Base-by-base conservation (phyloP, 64 coral and sea anemone genomes). In the Acropora tenuis region DNA sequence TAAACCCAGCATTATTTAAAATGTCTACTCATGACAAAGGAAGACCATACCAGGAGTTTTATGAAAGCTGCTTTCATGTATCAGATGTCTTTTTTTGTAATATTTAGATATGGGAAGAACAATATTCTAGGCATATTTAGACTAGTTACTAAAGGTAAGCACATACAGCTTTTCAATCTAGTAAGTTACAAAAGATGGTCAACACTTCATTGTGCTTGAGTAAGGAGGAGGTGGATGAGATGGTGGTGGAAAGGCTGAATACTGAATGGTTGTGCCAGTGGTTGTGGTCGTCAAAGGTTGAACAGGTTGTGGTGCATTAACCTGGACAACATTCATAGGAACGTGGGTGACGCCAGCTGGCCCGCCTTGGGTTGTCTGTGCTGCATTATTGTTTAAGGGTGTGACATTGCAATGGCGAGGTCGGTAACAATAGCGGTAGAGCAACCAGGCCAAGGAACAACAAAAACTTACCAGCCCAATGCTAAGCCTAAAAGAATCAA, bases 391-490 rank as follows among this genome's bases (percentile, higher is more conserved):
- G 13, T 43, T 73, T 1, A 53, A 19, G n/a, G 90, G 77, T 43
- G 91, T 13, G 30, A 78, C 30, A 30, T 30, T 58, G 41, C 84
- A 92, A 20, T 84, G 78, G 61, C 60, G 10, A 3, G 88, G 95
- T 12, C 82, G 82, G 76, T 97, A 97, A 16, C 95, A 92, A 50
- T 94, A 94, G 44, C 95, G 92, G 12, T 97, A 97, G 66, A 94
- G 94, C 95, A 92, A 97, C 95, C 95, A 97, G 18, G 93, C 58
- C 18, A 97, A 19, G 20, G 94, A 97, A 6, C 78, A 19, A 57
- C 90, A 49, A 44, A 97, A 47, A 50, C 90, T 87, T 73, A 91
- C 55, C 59, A 79, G 19, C 19, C 40, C 55, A 16, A 97, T 40
- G 5, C 87, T 55, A 88, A 94, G 91, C 95, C 95, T 97, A 80